Conservation (phyloP, 2,113 vertebrate genomes). For the Phrynocephalus versicolor region DNA sequence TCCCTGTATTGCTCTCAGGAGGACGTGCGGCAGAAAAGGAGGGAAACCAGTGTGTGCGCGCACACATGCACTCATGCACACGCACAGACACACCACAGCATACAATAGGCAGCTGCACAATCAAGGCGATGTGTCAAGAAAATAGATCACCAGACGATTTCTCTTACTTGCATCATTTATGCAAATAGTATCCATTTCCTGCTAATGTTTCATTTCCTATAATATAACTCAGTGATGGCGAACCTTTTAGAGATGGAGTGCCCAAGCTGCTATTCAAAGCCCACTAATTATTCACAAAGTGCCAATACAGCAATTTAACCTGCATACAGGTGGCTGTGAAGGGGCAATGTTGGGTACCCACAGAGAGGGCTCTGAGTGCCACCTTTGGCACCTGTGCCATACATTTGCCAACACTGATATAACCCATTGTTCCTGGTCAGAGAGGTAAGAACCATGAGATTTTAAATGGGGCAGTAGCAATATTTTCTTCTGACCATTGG, state of each 20-base stretch:
- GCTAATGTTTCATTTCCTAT: not conserved
- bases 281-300: too few relatives aligned
- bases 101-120: not conserved
- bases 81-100: too few relatives aligned
- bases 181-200: not conserved
- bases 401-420: too few relatives aligned
- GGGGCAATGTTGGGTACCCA: too few relatives aligned
- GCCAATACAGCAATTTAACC: too few relatives aligned
- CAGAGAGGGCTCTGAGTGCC: too few relatives aligned
- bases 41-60: not conserved
- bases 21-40: not conserved
- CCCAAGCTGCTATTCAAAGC: too few relatives aligned
- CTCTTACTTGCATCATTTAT: not conserved
- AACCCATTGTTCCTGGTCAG: not conserved
- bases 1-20: not conserved
- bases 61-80: too few relatives aligned
- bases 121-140: not conserved
- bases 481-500: not conserved
- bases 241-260: too few relatives aligned
- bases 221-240: too few relatives aligned
- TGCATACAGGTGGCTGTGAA: too few relatives aligned
- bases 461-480: not conserved
- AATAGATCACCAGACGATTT: not conserved
- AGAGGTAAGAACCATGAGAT: not conserved
- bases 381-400: too few relatives aligned